Evolutionary conservation across 2,888 invertebrate species (phyloP).

Genomic region (Chalcosyrphus nemorum): DNA sequence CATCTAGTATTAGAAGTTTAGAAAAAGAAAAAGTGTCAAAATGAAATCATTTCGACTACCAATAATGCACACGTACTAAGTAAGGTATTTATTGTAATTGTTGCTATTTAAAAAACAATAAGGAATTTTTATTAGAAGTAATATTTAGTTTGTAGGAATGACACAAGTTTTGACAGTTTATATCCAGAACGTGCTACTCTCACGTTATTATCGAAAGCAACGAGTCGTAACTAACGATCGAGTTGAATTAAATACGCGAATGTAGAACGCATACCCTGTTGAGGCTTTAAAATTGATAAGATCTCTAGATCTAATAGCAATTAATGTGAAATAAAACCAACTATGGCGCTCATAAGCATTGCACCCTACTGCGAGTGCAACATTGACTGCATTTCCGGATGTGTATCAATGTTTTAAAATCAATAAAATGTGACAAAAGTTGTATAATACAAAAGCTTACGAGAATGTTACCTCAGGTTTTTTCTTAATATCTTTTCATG

Average conservation of each 20-base stretch:
- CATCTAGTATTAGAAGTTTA: slow-evolving; percentile 24
- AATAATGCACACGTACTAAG: slow-evolving; percentile 15
- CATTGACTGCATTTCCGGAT: slow-evolving; percentile 5
- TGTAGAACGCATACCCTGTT: background rate
- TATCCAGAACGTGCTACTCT: background rate
- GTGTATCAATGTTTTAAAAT: slow-evolving; percentile 40
- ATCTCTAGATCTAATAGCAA: background rate
- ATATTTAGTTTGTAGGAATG: slow-evolving; percentile 1
- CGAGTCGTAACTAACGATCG: background rate
- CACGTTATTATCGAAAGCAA: background rate
- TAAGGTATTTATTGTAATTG: slow-evolving; percentile 41
- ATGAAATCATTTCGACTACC: slow-evolving; percentile 9
- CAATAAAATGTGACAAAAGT: too few relatives aligned
- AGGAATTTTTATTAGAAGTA: background rate
- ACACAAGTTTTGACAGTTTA: background rate
- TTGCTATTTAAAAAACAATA: background rate
- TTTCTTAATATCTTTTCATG: slow-evolving; percentile 2
- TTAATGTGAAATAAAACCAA: slow-evolving; percentile 1
- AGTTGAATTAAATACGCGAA: background rate
- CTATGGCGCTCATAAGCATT: background rate
- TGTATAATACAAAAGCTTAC: too few relatives aligned
- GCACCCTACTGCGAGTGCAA: background rate
- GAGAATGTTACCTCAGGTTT: slow-evolving; percentile 15
- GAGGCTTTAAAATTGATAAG: slow-evolving; percentile 15
- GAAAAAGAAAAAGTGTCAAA: slow-evolving; percentile 16